Base-by-base conservation (phyloP, 2,113 vertebrate genomes). In the Lophius piscatorius region DNA sequence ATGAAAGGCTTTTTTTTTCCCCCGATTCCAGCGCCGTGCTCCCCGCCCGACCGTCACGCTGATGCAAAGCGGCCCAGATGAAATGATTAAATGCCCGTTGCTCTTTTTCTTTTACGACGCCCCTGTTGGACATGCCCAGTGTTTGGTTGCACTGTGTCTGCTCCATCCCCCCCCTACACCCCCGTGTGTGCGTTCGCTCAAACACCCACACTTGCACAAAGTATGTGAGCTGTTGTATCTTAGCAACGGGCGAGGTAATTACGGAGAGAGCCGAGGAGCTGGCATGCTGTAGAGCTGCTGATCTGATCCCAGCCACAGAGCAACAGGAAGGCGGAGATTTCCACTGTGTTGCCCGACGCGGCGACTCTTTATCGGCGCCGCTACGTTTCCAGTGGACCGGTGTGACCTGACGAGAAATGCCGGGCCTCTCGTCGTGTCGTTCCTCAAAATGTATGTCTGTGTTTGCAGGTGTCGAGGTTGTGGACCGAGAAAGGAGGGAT, bases 241-340 rank as follows among this genome's bases (percentile, higher is more conserved):
- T 92, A 92, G 92, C 92, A 93, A 93, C 92, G 89, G 88, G 90
- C 90, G 85, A 91, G 90, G 90, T 92, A 92, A 91, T 93, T 91
- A 91, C 89, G 82, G 88, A 89, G 89, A 89, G 89, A 91, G 89
- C 88, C 89, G 86, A 90, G 89, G 88, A 89, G 89, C 90, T 92
- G 90, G 90, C 87, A 86, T 91, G 89, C 85, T 88, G 89, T 90
- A 87, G 89, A 90, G 88, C 90, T 85, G 88, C 91, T 88, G 88
- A 91, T 91, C 83, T 87, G 86, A 88, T 91, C 83, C 82, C 77
- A 85, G 83, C 78, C 77, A 65, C 57, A 75, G 76, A 87, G 81
- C 72, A 83, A 84, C 81, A 76, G 82, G 81, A 87, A 81, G 83
- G 82, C 83, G 75, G 77, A 88, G 73, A 89, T 84, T 76, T 89